These are phyloP conservation scores for Drosophila melanica DNA, from an alignment of 1,140 invertebrate genomes.

Conservation along the genomic window DNA sequence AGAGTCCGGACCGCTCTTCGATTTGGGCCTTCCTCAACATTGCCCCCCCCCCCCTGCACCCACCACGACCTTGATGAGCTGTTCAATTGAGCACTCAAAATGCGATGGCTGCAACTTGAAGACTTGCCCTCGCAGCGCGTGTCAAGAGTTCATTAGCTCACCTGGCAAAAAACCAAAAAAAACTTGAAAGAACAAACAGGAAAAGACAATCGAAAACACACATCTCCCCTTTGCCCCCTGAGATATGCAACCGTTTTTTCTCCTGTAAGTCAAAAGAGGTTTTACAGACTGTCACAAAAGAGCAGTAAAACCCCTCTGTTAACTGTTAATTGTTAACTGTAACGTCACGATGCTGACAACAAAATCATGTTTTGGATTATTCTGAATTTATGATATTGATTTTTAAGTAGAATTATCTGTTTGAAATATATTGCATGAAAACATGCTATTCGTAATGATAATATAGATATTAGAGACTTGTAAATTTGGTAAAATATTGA, in stretches of 20 bases:
- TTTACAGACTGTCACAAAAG: not conserved
- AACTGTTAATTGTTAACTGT: not conserved
- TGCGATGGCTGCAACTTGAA: constrained; percentile 11
- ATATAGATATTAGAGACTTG: too few relatives aligned
- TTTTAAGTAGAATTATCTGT: too few relatives aligned
- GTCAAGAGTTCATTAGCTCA: constrained; percentile 18
- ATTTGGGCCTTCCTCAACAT: constrained; percentile 16
- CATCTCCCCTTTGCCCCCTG: not conserved
- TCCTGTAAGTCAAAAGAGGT: not conserved
- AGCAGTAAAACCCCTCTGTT: not conserved
- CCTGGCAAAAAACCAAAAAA: not conserved
- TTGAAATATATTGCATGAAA: too few relatives aligned
- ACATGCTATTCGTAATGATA: too few relatives aligned
- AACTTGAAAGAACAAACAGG: not conserved
- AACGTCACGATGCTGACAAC: too few relatives aligned
- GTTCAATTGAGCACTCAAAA: constrained; percentile 27
- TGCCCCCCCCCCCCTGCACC: not conserved
- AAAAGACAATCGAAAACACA: too few relatives aligned
- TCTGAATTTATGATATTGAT: too few relatives aligned
- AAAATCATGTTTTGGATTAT: too few relatives aligned
- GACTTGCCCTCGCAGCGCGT: constrained; percentile 6
- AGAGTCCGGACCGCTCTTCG: not conserved
- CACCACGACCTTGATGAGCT: constrained; percentile 7
- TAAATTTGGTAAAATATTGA: too few relatives aligned
- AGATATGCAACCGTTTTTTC: constrained; percentile 2